Percentiles rank a stretch among this genome's conserved stretches.
These are phyloP conservation scores for Tenodera sinensis DNA, from an alignment of 2,888 invertebrate genomes.

Conservation along the genomic window DNA sequence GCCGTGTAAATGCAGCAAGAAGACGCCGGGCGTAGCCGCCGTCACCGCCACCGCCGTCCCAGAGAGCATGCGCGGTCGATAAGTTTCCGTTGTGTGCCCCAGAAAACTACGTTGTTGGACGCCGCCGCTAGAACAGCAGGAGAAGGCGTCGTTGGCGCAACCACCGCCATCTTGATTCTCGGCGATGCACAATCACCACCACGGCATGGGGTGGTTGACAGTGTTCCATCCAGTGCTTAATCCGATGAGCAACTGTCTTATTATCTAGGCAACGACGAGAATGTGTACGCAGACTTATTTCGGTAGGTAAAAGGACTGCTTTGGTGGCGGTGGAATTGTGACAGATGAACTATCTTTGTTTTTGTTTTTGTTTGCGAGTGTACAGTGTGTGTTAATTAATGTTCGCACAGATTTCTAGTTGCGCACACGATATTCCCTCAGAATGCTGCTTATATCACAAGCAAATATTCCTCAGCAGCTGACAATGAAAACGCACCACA, in stretches of 20 bases:
- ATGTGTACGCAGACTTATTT: background rate
- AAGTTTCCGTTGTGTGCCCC: background rate
- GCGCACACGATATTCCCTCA: background rate
- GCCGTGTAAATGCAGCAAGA: constrained; percentile 10
- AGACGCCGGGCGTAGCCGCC: background rate
- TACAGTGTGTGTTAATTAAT: background rate
- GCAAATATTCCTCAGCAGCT: background rate
- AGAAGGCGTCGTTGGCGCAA: background rate
- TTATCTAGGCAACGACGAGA: background rate
- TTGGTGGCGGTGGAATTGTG: background rate
- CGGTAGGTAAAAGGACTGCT: background rate
- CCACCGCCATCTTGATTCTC: background rate
- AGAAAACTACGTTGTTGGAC: background rate
- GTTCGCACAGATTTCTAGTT: background rate
- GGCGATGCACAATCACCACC: background rate
- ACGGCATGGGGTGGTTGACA: background rate
- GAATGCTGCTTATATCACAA: background rate
- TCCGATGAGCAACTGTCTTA: background rate
- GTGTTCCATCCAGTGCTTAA: background rate
- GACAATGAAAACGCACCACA: background rate
- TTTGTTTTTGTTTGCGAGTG: background rate
- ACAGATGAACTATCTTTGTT: background rate
- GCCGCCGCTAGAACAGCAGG: background rate
- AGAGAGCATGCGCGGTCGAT: background rate
- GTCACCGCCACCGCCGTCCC: background rate